Conservation (phyloP, 2,888 invertebrate species). For the Choreutis nemorana region DNA sequence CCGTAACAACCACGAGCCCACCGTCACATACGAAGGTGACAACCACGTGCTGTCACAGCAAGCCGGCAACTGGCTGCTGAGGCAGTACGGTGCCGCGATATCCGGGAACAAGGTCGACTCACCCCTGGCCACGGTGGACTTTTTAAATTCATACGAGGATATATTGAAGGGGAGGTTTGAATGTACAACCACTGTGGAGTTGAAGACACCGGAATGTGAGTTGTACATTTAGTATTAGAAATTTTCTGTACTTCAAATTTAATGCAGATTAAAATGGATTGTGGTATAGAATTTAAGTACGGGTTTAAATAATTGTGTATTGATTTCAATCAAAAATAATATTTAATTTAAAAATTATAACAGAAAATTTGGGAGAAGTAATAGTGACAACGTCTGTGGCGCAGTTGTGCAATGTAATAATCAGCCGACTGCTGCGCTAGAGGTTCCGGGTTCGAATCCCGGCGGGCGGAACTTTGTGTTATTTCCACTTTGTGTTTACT, state of each 20-base stretch:
- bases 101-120: slow-evolving; percentile 59
- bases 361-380: too few relatives aligned
- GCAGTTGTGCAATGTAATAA: too few relatives aligned
- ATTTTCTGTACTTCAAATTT: too few relatives aligned
- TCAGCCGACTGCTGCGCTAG: too few relatives aligned
- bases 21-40: slow-evolving; percentile 93
- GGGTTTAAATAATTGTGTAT: too few relatives aligned
- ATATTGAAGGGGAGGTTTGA: slow-evolving; percentile 22
- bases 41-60: slow-evolving; percentile 93
- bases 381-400: too few relatives aligned
- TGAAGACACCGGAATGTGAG: slow-evolving; percentile 41
- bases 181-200: slow-evolving; percentile 22
- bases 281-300: too few relatives aligned
- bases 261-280: too few relatives aligned
- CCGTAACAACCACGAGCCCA: slow-evolving; percentile 86
- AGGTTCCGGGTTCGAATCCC: too few relatives aligned
- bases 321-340: not conserved
- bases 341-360: too few relatives aligned
- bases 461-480: too few relatives aligned
- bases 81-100: slow-evolving; percentile 67
- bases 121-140: slow-evolving; percentile 76
- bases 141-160: slow-evolving; percentile 49
- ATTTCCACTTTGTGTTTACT: too few relatives aligned
- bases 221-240: slow-evolving; percentile 7
- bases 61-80: slow-evolving; percentile 85